Conservation (phyloP, 2,797 vertebrate species). For the Acropternis orthonyx region DNA sequence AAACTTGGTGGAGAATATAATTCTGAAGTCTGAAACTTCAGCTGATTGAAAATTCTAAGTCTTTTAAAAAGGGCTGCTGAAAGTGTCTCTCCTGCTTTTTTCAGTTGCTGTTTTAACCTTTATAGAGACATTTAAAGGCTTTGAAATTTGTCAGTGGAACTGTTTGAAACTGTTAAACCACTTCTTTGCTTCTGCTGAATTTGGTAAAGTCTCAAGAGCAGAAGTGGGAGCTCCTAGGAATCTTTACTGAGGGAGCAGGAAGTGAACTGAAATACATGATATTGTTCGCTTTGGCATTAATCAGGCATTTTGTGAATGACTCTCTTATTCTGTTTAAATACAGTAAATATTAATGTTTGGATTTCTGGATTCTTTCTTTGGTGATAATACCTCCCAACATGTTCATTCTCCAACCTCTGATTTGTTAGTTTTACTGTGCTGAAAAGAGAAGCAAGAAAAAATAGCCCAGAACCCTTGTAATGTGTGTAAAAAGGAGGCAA, state of each 20-base stretch:
- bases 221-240: not conserved
- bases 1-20: not conserved
- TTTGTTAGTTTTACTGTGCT: not conserved
- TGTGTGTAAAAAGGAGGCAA: not conserved
- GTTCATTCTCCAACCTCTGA: not conserved
- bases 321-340: not conserved
- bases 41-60: not conserved
- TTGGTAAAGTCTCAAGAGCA: not conserved
- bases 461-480: not conserved
- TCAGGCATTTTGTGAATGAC: not conserved
- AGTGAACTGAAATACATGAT: not conserved
- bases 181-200: not conserved
- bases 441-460: not conserved
- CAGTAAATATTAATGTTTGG: not conserved
- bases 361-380: not conserved
- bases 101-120: not conserved
- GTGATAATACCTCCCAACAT: not conserved
- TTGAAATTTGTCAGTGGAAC: not conserved
- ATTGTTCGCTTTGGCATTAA: not conserved
- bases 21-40: not conserved
- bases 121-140: not conserved
- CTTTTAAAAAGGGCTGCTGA: not conserved
- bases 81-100: not conserved
- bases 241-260: not conserved
- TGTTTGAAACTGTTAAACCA: not conserved